Percentiles rank a stretch among this genome's conserved stretches.
Conservation (phyloP, 2,113 vertebrate genomes). For the Lepus timidus region DNA sequence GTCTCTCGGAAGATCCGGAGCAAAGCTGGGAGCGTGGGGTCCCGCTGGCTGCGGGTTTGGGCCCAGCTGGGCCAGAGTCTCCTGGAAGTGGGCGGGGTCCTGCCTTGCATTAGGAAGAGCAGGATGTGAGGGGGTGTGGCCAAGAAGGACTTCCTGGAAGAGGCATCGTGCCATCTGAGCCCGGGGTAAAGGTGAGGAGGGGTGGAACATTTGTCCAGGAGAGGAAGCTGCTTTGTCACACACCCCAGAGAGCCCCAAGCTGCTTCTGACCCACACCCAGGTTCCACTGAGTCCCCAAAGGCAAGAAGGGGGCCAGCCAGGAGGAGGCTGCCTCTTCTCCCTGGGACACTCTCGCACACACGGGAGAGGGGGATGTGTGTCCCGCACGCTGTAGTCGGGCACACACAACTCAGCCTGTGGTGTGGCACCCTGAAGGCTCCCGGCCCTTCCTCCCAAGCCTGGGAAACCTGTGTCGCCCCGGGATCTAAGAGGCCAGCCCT, state of each 20-base stretch:
- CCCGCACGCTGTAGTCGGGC: not conserved
- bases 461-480: not conserved
- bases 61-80: not conserved
- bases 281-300: not conserved
- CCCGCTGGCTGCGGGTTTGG: not conserved
- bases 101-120: not conserved
- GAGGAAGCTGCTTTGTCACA: not conserved
- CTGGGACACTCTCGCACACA: not conserved
- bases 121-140: too few relatives aligned
- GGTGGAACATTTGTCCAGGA: not conserved
- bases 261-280: not conserved
- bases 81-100: not conserved
- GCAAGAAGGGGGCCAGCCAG: not conserved
- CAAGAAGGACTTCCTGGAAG: not conserved
- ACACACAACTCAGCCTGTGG: accelerated
- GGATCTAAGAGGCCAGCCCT: not conserved
- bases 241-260: not conserved
- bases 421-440: accelerated
- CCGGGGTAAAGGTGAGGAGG: not conserved
- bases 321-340: not conserved
- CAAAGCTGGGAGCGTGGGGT: not conserved
- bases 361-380: not conserved
- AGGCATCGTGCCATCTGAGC: not conserved
- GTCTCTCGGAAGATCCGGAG: not conserved
- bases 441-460: not conserved